Evolutionary conservation across 2,113 vertebrate species (phyloP).

Genomic region (Lepus americanus): DNA sequence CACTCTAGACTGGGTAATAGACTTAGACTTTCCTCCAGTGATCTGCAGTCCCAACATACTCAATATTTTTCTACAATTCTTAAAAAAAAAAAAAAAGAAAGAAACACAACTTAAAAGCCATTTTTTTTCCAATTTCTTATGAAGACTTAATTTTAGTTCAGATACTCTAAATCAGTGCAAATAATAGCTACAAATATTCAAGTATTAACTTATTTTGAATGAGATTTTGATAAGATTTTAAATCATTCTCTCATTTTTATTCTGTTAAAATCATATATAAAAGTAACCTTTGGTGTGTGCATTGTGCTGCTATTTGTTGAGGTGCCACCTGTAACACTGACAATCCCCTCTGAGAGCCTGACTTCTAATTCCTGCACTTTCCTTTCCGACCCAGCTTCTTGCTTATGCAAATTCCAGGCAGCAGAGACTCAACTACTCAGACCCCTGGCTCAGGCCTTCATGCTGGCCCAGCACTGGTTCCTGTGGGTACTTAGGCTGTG

Average conservation of each 20-base stretch:
- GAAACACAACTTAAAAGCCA: neutral
- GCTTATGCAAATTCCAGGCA: no score
- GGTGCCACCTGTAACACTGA: no score
- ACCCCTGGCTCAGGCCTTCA: no score
- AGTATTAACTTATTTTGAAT: neutral
- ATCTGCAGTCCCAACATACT: neutral
- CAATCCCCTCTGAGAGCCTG: no score
- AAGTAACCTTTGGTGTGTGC: neutral
- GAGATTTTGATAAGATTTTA: neutral
- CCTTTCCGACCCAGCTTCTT: no score
- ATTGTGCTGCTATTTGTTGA: no score
- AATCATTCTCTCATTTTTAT: conserved; percentile 8
- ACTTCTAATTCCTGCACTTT: no score
- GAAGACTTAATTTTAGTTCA: neutral
- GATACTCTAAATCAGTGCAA: neutral
- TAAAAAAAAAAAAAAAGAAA: neutral
- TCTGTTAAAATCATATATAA: neutral
- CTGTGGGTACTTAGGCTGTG: no score
- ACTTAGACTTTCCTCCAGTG: neutral
- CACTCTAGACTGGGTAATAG: neutral
- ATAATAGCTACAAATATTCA: neutral
- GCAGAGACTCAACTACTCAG: no score
- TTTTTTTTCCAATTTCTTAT: neutral
- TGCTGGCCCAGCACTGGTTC: no score
- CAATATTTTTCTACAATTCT: neutral